Evolutionary conservation across 2,888 invertebrate genomes (phyloP).

Genomic region (Rhagonycha lutea): DNA sequence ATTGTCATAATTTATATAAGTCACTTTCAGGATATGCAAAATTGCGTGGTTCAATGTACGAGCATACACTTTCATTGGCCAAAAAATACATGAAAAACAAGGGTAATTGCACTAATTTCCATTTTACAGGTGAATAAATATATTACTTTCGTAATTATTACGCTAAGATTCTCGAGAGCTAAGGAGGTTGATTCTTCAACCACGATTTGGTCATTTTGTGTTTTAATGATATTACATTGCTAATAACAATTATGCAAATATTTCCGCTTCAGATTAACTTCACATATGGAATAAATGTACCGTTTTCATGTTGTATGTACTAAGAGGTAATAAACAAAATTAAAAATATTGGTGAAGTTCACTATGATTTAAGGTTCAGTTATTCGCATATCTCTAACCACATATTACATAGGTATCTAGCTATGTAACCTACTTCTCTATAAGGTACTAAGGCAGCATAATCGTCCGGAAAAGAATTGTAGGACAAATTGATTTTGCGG

Average conservation of each 20-base stretch:
- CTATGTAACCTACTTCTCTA: slow-evolving; percentile 44
- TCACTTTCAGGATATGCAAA: slow-evolving; percentile 4
- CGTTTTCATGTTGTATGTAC: slow-evolving; percentile 31
- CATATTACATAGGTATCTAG: slow-evolving; percentile 43
- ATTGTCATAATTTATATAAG: background rate
- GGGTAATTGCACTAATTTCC: background rate
- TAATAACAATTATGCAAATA: background rate
- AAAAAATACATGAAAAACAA: background rate
- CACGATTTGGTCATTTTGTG: slow-evolving; percentile 1
- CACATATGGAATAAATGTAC: slow-evolving; percentile 17
- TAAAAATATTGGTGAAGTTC: slow-evolving; percentile 22
- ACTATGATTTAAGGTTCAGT: slow-evolving; percentile 23
- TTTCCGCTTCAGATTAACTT: background rate
- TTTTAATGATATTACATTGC: background rate
- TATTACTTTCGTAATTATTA: background rate
- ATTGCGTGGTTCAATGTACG: background rate
- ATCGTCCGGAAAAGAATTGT: slow-evolving; percentile 30
- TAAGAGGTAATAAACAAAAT: slow-evolving; percentile 25
- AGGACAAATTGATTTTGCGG: slow-evolving; percentile 41
- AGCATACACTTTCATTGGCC: background rate
- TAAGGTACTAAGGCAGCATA: slow-evolving; percentile 36
- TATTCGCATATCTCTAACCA: slow-evolving; percentile 38
- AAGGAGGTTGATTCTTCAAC: background rate
- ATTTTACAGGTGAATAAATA: background rate
- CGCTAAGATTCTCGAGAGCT: background rate